phyloP scores from a whole-genome alignment of 1,140 invertebrate genomes.

The Dreissena rostriformis region DNA sequence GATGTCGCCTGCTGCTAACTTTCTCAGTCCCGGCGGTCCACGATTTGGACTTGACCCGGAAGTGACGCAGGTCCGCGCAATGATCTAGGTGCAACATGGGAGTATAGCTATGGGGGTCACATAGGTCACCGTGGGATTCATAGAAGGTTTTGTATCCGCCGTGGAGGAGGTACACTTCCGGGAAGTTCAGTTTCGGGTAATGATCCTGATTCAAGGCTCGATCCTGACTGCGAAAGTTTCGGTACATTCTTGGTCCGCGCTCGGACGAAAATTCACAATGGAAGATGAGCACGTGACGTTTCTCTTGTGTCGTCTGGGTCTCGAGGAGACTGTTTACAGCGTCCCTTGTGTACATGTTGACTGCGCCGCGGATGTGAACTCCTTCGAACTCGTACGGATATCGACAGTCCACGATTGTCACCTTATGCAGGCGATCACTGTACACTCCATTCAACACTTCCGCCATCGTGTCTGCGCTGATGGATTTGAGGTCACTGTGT shows the following conservation, averaged over 20 bases:
- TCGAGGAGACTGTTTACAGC: slow-evolving; percentile 82
- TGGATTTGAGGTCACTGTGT: slow-evolving; percentile 92
- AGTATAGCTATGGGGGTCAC: too few relatives aligned
- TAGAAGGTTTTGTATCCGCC: too few relatives aligned
- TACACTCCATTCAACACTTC: slow-evolving; percentile 67
- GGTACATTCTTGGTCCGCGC: slow-evolving; percentile 81
- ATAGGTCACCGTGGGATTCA: too few relatives aligned
- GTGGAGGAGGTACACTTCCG: too few relatives aligned
- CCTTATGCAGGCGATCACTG: slow-evolving; percentile 69
- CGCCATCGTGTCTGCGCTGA: slow-evolving; percentile 85
- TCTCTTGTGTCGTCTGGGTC: slow-evolving; percentile 68
- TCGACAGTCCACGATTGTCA: slow-evolving; percentile 84
- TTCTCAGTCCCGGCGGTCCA: too few relatives aligned
- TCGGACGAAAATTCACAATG: slow-evolving; percentile 99
- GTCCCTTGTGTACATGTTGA: slow-evolving; percentile 91
- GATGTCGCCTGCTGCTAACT: too few relatives aligned
- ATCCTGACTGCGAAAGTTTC: too few relatives aligned
- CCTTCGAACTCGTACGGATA: slow-evolving; percentile 98
- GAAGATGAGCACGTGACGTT: slow-evolving; percentile 93
- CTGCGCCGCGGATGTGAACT: slow-evolving; percentile 93
- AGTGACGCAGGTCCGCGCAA: too few relatives aligned
- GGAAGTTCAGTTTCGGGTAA: too few relatives aligned
- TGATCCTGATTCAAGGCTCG: too few relatives aligned
- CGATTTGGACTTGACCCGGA: too few relatives aligned
- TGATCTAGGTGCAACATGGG: too few relatives aligned